Base-by-base conservation (phyloP, 2,113 vertebrate genomes). In the Furnarius figulus region DNA sequence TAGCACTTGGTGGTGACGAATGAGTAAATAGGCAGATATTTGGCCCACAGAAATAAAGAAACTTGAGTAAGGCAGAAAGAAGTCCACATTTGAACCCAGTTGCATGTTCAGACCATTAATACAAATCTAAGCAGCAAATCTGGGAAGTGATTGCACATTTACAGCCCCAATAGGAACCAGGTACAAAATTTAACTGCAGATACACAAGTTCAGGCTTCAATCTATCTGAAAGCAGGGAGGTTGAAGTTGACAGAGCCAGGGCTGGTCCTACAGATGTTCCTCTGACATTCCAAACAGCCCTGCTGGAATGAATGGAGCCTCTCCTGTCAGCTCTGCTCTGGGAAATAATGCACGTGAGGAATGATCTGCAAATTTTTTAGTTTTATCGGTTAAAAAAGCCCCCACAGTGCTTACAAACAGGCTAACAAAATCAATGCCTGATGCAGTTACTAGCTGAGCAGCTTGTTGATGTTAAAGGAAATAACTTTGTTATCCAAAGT, bases 371-470 rank as follows among this genome's bases (percentile, higher is more conserved):
- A 95, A 77, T 89, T 89, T 79, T 88, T 73, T 14, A 66, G 80
- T 89, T 95, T 91, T 96, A 40, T 92, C 11, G 12, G 84, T 91
- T 97, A 72, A 94, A 97, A 97, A 95, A 88, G 87, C 90, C 85
- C 95, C 95, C 94, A 85, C 83, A 95, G 91, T 92, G 92, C 81
- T 87, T 95, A 93, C 94, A 97, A 91, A 95, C 85, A 94, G 93
- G 85, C 82, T 91, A 96, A 94, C 80, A 91, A 97, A 98, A 98
- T 97, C 97, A 96, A 95, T 98, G 97, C 92, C 96, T 95, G 93
- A 85, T 97, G 87, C 71, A 90, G 84, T 95, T 95, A 94, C 96
- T 97, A 93, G 97, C 93, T 74, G 92, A 97, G 94, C 73, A 96
- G 97, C 97, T 93, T 95, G 96, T 97, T 94, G 92, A 95, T 97